Evolutionary conservation across 1,140 invertebrate genomes (phyloP), one percentile per base, ranked within the genome.

Genomic region (Tetramorium alpestre): DNA sequence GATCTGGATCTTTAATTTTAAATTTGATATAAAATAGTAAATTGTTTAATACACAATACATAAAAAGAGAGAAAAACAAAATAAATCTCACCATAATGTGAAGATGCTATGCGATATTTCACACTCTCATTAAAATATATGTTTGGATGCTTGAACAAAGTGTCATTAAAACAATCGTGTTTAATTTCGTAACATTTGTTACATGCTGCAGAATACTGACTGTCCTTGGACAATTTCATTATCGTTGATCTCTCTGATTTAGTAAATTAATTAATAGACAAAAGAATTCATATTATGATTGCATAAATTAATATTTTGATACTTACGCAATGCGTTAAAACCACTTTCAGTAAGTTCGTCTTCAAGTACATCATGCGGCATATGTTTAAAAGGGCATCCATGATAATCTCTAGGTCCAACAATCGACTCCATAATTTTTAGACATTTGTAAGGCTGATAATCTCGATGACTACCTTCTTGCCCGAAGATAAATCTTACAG

Each of bases 321-420:
- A 86, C 72, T 92, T 96, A 96, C 96, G 96, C 94, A 96, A 93
- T 60, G 93, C 65, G 70, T 95, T 95, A 16, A 98, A 93, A 88
- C 97, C 96, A 91, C 97, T 97, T 56, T 96, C 96, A 75, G 95
- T 93, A 10, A 99, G 95, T 94, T 97, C 97, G 90, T 97, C 96
- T 93, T 97, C 97, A 47, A 99, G 95, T 41, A 96, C 93, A 41
- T 96, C 93, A 49, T 94, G 91, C 94, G 99, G 98, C 93, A 96
- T 97, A 92, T 98, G 97, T 93, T 97, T 97, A 92, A 98, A 99
- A 16, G 99, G 99, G 96, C 99, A 99, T 13, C 99, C 99, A 95
- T 99, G 98, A 93, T 96, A 96, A 92, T 99, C 99, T n/a, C 97
- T 98, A 38, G 97, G 95, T 0, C 97, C 97, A 3, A 98, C 96